These are phyloP conservation scores for Pterocles burchelli DNA, from an alignment of 2,113 vertebrate genomes.

Conservation along the genomic window DNA sequence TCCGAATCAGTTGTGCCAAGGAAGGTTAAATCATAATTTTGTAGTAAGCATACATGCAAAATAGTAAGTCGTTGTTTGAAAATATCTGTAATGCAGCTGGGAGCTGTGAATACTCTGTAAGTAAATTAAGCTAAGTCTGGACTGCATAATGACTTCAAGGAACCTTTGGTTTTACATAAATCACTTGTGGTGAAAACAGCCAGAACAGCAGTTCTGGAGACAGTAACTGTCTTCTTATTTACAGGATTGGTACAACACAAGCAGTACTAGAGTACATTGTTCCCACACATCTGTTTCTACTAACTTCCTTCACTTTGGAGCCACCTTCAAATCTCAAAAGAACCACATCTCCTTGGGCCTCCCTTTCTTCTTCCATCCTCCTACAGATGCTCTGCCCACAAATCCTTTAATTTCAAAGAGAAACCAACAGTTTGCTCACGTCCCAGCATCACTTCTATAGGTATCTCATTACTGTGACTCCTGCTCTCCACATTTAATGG, in stretches of 20 bases:
- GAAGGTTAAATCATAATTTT: background rate
- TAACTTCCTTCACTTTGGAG: background rate
- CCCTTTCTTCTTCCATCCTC: background rate
- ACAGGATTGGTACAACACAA: background rate
- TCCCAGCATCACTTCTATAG: background rate
- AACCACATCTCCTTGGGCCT: background rate
- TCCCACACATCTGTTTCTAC: background rate
- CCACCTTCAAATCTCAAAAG: background rate
- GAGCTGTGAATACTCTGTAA: background rate
- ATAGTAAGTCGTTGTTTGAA: background rate
- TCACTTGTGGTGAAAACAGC: background rate
- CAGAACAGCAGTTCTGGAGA: background rate
- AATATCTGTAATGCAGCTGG: conserved; percentile 1
- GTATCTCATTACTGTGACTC: background rate
- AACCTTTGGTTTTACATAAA: conserved; percentile 5
- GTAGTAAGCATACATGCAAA: background rate
- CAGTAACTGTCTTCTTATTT: background rate
- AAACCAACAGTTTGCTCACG: background rate
- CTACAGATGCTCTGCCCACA: background rate
- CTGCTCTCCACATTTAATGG: background rate
- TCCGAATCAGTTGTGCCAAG: background rate
- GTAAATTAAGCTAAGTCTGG: conserved; percentile 2
- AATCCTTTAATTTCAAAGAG: background rate
- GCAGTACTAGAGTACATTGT: background rate
- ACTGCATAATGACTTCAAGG: background rate